Conservation (phyloP, 2,888 invertebrate species). For the Latheticus oryzae region DNA sequence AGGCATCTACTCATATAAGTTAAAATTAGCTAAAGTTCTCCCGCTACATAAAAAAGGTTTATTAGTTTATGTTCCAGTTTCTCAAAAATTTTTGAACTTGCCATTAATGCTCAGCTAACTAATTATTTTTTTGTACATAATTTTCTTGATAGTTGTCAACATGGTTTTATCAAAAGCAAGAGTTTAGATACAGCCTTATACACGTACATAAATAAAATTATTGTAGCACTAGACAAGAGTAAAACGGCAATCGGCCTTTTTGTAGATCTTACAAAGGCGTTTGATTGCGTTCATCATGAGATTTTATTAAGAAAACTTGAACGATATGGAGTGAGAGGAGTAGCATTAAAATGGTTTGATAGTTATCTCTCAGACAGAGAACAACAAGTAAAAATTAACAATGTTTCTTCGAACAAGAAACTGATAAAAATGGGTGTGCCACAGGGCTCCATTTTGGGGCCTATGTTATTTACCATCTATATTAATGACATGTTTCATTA, state of each 20-base stretch:
- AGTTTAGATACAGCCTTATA: constrained; percentile 4
- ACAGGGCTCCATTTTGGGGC: neutral
- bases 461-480: constrained; percentile 1
- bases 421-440: constrained; percentile 2
- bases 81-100: neutral
- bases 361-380: neutral
- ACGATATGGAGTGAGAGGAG: neutral
- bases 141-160: neutral
- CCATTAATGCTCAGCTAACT: neutral
- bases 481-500: constrained; percentile 3
- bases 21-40: neutral
- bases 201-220: neutral
- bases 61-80: constrained; percentile 4
- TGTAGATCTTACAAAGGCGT: constrained; percentile 3
- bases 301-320: constrained; percentile 4
- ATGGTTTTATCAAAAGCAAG: constrained; percentile 1
- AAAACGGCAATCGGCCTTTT: constrained; percentile 1
- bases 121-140: constrained; percentile 5
- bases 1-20: constrained; percentile 1
- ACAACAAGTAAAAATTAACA: constrained; percentile 5
- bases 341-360: neutral
- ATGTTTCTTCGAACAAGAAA: neutral
- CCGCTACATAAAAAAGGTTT: neutral
- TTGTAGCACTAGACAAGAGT: neutral
- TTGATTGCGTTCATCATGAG: constrained; percentile 1